Conservation (phyloP, 2,113 vertebrate species). For the Prunella fulvescens region DNA sequence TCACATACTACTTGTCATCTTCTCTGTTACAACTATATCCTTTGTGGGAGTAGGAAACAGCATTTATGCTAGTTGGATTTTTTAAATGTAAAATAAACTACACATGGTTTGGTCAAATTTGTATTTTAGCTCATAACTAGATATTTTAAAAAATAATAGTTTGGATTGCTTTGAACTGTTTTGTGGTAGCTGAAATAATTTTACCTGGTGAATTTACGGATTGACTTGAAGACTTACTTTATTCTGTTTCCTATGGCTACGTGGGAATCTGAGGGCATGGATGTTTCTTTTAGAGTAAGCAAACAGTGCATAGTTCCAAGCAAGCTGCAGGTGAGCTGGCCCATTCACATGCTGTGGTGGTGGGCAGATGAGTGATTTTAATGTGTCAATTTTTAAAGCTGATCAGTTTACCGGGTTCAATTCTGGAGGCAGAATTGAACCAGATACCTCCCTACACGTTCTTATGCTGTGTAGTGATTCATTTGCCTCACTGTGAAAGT, state of each 20-base stretch:
- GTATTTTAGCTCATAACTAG: not conserved
- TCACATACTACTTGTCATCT: not conserved
- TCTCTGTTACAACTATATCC: not conserved
- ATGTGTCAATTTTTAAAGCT: not conserved
- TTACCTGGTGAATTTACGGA: not conserved
- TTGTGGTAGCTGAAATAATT: not conserved
- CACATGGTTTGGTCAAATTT: not conserved
- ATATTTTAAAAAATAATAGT: not conserved
- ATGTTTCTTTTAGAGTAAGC: not conserved
- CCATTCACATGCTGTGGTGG: not conserved
- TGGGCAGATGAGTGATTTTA: not conserved
- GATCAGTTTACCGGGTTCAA: not conserved
- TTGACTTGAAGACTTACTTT: not conserved
- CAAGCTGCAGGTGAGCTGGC: not conserved
- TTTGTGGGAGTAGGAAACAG: not conserved
- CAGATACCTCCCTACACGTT: not conserved
- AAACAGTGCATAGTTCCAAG: accelerated
- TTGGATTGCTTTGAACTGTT: not conserved
- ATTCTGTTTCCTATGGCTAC: not conserved
- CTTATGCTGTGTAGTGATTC: not conserved
- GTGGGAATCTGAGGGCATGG: not conserved
- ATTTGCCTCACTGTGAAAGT: not conserved
- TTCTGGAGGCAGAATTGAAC: not conserved
- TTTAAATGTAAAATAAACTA: not conserved
- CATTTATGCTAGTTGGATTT: not conserved